These are phyloP conservation scores for Drosophila asahinai DNA, from an alignment of 1,140 invertebrate species.

Conservation along the genomic window DNA sequence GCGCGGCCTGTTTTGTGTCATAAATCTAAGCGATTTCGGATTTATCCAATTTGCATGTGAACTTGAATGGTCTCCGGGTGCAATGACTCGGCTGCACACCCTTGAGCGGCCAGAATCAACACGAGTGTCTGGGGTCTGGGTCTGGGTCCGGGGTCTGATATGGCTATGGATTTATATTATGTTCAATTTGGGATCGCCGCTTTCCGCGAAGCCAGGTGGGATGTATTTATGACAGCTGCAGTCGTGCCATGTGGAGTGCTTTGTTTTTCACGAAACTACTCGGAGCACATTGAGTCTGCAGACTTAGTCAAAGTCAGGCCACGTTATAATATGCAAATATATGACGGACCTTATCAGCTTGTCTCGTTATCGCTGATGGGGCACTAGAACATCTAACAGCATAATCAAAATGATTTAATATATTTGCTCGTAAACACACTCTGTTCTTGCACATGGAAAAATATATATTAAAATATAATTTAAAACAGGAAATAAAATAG, in stretches of 20 bases:
- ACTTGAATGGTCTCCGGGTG: slow-evolving; percentile 65
- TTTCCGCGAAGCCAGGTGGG: slow-evolving; percentile 24
- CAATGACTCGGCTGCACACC: slow-evolving; percentile 64
- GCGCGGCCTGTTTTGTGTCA: slow-evolving; percentile 54
- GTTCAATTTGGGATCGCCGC: slow-evolving; percentile 24
- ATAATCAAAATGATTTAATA: slow-evolving; percentile 77
- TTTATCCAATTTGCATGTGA: slow-evolving; percentile 77
- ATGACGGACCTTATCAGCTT: slow-evolving; percentile 62
- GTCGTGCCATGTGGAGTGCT: slow-evolving; percentile 41
- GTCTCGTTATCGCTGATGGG: slow-evolving; percentile 51
- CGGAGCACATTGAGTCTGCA: slow-evolving; percentile 32
- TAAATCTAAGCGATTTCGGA: slow-evolving; percentile 75
- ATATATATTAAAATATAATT: neutral
- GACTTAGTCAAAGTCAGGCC: slow-evolving; percentile 48
- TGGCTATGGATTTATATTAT: slow-evolving; percentile 32
- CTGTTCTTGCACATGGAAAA: neutral
- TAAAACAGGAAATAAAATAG: no score
- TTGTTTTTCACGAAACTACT: slow-evolving; percentile 56
- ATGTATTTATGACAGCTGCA: slow-evolving; percentile 61
- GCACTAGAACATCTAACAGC: slow-evolving; percentile 69
- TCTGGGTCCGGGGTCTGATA: slow-evolving; percentile 15
- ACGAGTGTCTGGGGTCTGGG: slow-evolving; percentile 5
- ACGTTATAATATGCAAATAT: slow-evolving; percentile 73
- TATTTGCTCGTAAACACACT: slow-evolving; percentile 67
- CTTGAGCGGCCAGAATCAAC: slow-evolving; percentile 42